Base-by-base conservation (phyloP, 2,888 invertebrate genomes). In the Leptarthrus brevirostris region DNA sequence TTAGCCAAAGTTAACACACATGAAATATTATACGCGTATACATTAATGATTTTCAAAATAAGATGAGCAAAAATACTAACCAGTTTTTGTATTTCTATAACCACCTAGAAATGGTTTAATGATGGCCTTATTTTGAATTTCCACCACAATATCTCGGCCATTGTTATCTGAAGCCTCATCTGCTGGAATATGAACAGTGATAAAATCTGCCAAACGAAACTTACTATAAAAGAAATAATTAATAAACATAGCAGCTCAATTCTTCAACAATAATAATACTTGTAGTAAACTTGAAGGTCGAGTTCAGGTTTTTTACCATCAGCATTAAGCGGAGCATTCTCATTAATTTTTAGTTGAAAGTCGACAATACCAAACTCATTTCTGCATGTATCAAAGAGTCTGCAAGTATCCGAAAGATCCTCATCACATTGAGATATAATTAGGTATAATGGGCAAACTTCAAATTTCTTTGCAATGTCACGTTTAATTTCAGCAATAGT, bases 91-190 rank as follows among this genome's bases (percentile, higher is more conserved):
- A 83, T 96, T 89, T 75, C 88, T 87, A 84, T 92, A 96, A 34
- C 96, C 96, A 66, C 95, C 94, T 78, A 92, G 84, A 85, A 90
- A 93, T 0, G 94, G 93, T 81, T 95, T 96, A 47, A 86, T 81
- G 40, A 91, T 90, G 0, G 85, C 81, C 44, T 86, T 84, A 79
- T 89, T 88, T 78, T 88, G 87, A 76, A 90, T 88, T 82, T 89
- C 88, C 0, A 89, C 88, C 12, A 89, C 86, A 14, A 89, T 81
- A 66, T 86, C 86, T 78, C 85, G 86, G 2, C 82, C 80, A 22
- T 78, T 77, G 0, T 80, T 81, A 76, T 82, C 80, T 3, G 79
- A 80, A 47, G 85, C 83, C 64, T 86, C 84, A 56, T 86, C 85
- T 6, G 83, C 83, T 44, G 85, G 82, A 16, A 88, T 84, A 30